Base-by-base conservation (phyloP, 92 coral and sea anemone species). In the Parazoanthus atlanticus region DNA sequence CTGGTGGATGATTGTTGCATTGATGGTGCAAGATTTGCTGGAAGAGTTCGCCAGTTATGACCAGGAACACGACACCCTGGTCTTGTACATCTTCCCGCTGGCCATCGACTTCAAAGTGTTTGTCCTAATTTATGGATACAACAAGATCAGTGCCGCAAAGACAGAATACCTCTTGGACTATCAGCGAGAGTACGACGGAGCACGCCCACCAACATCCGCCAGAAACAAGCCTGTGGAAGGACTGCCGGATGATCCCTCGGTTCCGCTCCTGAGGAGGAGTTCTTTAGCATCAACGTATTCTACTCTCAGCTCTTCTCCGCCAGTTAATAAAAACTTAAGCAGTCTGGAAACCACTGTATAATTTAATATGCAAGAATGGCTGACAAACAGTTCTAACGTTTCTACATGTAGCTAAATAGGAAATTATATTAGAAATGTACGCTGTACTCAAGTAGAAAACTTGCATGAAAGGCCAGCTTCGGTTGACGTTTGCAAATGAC, bases 81-180 rank as follows among this genome's bases (percentile, higher is more conserved):
- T 89, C 36, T 17, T 86, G 11, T 92, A 92, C 86, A 84, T 87
- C 10, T 82, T 92, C 78, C 94, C 94, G 25, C 82, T 92, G 19
- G 94, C 94, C 12, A 92, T 92, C 47, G 94, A 92, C 65, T 92
- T 92, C 46, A 92, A 92, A 66, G 74, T 89, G 56, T 92, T 85
- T 61, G 85, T 92, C 72, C 72, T 89, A 31, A 86, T 92, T 73
- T 92, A 89, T 84, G 82, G 92, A 32, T 85, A 58, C 66, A 89
- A 88, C 77, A 90, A 92, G 67, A 10, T 81, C 1, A 75, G 52
- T 47, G 52, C 86, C 15, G 92, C 94, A 26, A 89, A 90, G 79
- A 89, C 76, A 19, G 92, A 89, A 8, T 92, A 92, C 43, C 43
- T 90, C 16, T 61, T 80, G n/a, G 94, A 92, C 34, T 3, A 16